Evolutionary conservation across 2,113 vertebrate genomes (phyloP).

Genomic region (Raja brachyura): DNA sequence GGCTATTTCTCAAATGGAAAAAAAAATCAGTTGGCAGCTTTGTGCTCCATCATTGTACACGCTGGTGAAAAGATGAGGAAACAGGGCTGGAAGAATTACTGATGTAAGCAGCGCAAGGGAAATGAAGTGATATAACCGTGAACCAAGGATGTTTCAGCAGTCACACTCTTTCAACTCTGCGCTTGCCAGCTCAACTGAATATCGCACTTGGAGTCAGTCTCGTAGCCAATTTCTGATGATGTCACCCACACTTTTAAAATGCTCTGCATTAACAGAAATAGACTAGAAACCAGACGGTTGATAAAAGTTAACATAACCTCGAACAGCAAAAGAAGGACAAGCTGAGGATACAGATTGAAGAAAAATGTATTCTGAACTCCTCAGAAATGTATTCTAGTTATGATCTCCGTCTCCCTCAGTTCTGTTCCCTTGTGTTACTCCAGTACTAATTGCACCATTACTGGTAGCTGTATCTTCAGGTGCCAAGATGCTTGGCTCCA

Average conservation of each 20-base stretch:
- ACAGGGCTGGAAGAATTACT: not conserved
- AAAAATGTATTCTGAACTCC: not conserved
- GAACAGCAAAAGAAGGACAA: not conserved
- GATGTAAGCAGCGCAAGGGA: not conserved
- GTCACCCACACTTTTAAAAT: not conserved
- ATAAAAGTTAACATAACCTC: not conserved
- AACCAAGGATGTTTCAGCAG: not conserved
- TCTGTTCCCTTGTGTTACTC: not conserved
- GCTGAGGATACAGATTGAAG: not conserved
- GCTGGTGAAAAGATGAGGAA: not conserved
- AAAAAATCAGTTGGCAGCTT: not conserved
- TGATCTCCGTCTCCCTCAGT: not conserved
- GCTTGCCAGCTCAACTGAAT: not conserved
- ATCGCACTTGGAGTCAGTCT: not conserved
- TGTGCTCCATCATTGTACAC: not conserved
- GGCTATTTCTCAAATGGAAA: not conserved
- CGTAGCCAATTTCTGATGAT: not conserved
- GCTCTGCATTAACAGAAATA: constrained; percentile 22
- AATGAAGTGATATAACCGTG: not conserved
- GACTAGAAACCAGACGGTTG: not conserved
- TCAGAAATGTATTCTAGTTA: not conserved
- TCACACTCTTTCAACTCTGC: not conserved
- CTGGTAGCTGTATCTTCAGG: not conserved
- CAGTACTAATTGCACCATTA: not conserved
- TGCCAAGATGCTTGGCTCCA: not conserved